These are phyloP conservation scores for Drosophila acutilabella DNA, from an alignment of 2,888 invertebrate genomes.

Conservation along the genomic window DNA sequence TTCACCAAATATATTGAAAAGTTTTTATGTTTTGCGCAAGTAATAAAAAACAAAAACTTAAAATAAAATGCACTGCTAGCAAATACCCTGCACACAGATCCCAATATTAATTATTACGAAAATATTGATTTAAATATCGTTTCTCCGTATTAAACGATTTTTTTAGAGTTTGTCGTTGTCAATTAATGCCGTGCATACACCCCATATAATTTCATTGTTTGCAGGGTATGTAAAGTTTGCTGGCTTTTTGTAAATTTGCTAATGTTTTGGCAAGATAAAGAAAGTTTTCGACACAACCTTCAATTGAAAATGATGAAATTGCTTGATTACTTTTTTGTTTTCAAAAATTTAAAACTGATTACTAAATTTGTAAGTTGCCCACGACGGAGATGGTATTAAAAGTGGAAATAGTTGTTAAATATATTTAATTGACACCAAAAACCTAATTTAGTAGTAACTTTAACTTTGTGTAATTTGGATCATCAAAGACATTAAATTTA, in stretches of 20 bases:
- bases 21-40: conserved; percentile 55
- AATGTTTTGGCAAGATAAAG: conserved; percentile 43
- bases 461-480: background rate
- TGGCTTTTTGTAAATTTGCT: conserved; percentile 31
- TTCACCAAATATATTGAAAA: conserved; percentile 57
- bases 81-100: conserved; percentile 21
- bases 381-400: background rate
- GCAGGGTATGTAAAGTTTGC: conserved; percentile 13
- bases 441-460: background rate
- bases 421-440: background rate
- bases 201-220: background rate
- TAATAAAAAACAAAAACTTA: conserved; percentile 18
- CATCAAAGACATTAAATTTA: background rate
- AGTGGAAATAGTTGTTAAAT: background rate
- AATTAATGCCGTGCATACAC: background rate
- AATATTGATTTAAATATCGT: background rate
- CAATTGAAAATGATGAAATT: conserved; percentile 2
- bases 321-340: background rate
- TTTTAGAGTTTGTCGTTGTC: conserved; percentile 4
- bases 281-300: conserved; percentile 21
- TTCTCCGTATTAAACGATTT: background rate
- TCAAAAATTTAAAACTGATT: background rate
- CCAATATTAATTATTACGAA: background rate
- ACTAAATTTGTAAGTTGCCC: too few species aligned
- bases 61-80: background rate